Evolutionary conservation across 1,140 invertebrate genomes (phyloP).

Genomic region (Drosophila azteca): DNA sequence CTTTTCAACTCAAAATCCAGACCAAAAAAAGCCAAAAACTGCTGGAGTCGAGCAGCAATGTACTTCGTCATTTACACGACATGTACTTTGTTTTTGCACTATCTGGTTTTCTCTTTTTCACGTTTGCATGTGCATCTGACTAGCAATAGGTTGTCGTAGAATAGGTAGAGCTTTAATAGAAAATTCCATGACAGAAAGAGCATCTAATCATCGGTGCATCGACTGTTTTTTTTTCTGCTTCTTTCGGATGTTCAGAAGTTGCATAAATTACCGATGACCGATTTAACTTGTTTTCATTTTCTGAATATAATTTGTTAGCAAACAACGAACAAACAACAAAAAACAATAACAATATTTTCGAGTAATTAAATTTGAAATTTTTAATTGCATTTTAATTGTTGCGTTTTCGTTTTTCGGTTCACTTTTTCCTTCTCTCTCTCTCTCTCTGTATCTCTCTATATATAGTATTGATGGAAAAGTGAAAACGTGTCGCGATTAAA

Average conservation of each 20-base stretch:
- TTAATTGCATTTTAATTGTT: slow-evolving; percentile 76
- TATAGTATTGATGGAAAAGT: slow-evolving; percentile 54
- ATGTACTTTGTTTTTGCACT: no score
- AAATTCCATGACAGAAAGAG: no score
- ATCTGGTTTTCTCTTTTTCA: no score
- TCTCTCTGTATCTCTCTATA: slow-evolving; percentile 36
- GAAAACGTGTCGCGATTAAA: slow-evolving; percentile 68
- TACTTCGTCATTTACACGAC: no score
- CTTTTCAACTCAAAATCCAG: no score
- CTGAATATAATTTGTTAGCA: slow-evolving; percentile 31
- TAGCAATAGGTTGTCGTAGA: no score
- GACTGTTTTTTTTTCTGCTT: slow-evolving; percentile 3
- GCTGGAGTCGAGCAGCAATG: no score
- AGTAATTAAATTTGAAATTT: slow-evolving; percentile 56
- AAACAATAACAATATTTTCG: slow-evolving; percentile 15
- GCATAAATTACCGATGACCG: slow-evolving; percentile 69
- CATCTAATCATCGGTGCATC: no score
- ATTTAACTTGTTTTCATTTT: slow-evolving; percentile 40
- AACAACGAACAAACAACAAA: slow-evolving; percentile 23
- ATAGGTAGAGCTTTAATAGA: no score
- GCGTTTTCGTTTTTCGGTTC: slow-evolving; percentile 42
- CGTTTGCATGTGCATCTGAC: no score
- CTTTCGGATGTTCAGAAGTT: slow-evolving; percentile 57
- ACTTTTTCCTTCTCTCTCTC: slow-evolving; percentile 41
- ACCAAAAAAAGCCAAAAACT: no score